Percentiles rank a stretch among this genome's conserved stretches.
Conservation (phyloP, 2,888 invertebrate species). For the Polydrusus pterygomalis region DNA sequence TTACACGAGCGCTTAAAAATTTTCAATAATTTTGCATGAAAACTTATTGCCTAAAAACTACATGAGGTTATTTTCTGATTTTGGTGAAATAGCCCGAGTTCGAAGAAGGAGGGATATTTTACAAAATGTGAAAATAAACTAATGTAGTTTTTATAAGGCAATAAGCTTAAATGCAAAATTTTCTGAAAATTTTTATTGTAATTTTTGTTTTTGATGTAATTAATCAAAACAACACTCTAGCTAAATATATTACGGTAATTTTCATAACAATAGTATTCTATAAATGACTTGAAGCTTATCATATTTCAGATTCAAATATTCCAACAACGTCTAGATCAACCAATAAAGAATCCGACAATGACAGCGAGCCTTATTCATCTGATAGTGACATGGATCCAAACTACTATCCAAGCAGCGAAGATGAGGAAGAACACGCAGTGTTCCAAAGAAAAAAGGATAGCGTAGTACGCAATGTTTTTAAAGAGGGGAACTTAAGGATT, state of each 20-base stretch:
- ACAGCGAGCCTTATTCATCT: constrained; percentile 1
- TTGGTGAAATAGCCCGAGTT: no score
- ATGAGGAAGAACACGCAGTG: not conserved
- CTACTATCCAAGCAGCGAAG: constrained; percentile 1
- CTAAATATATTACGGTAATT: not conserved
- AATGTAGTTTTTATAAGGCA: not conserved
- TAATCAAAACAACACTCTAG: not conserved
- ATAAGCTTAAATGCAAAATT: not conserved
- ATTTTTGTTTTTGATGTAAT: constrained; percentile 1
- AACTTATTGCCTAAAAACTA: no score
- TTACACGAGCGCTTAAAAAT: no score
- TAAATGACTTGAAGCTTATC: constrained; percentile 1
- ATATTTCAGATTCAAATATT: not conserved
- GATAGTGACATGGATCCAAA: constrained; percentile 1
- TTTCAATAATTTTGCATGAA: no score
- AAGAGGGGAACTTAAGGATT: constrained; percentile 1
- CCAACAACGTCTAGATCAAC: not conserved
- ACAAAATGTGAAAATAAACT: no score
- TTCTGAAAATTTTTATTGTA: not conserved
- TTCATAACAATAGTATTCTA: constrained; percentile 1
- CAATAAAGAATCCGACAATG: not conserved
- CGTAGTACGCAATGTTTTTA: constrained; percentile 1
- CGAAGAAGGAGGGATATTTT: no score
- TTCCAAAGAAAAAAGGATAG: constrained; percentile 1
- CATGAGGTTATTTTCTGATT: no score